These are phyloP conservation scores for Diplodus puntazzo DNA, from an alignment of 2,797 vertebrate species.

Conservation along the genomic window DNA sequence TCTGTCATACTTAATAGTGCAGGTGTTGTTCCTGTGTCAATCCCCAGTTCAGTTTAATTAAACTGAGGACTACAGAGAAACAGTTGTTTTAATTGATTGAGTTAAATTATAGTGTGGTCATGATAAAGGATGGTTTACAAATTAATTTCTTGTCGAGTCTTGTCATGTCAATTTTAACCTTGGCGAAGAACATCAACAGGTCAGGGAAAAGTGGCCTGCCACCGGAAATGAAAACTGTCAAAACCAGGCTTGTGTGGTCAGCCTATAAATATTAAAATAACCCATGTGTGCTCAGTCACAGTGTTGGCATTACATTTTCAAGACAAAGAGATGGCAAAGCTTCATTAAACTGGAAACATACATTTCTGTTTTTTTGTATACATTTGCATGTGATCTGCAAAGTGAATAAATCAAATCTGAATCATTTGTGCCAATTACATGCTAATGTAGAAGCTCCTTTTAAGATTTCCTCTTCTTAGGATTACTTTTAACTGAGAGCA, in stretches of 20 bases:
- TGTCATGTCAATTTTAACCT: conserved; percentile 37
- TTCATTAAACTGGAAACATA: background rate
- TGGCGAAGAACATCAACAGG: conserved; percentile 24
- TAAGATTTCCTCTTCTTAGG: background rate
- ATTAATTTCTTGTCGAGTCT: conserved; percentile 28
- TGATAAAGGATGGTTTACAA: conserved; percentile 10
- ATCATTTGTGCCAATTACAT: background rate
- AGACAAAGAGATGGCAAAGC: conserved; percentile 14
- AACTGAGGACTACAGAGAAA: conserved; percentile 15
- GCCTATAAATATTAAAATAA: conserved; percentile 38
- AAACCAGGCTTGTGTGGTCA: conserved; percentile 19
- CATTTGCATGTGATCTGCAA: background rate
- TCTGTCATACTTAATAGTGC: background rate
- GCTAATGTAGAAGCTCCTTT: background rate
- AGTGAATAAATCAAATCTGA: background rate
- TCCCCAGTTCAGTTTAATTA: background rate
- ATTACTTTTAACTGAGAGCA: background rate
- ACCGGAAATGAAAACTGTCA: conserved; percentile 47
- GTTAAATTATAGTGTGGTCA: conserved; percentile 16
- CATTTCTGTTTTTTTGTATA: background rate
- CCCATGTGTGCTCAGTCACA: conserved; percentile 27
- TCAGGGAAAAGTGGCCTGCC: conserved; percentile 41
- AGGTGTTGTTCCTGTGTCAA: background rate
- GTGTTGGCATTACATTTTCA: conserved; percentile 31
- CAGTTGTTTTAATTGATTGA: background rate